A percentile compares a stretch with the other conserved stretches of the same genome.
Evolutionary conservation across 2,113 vertebrate species (phyloP).

Genomic region (Tretioscincus oriximinensis): DNA sequence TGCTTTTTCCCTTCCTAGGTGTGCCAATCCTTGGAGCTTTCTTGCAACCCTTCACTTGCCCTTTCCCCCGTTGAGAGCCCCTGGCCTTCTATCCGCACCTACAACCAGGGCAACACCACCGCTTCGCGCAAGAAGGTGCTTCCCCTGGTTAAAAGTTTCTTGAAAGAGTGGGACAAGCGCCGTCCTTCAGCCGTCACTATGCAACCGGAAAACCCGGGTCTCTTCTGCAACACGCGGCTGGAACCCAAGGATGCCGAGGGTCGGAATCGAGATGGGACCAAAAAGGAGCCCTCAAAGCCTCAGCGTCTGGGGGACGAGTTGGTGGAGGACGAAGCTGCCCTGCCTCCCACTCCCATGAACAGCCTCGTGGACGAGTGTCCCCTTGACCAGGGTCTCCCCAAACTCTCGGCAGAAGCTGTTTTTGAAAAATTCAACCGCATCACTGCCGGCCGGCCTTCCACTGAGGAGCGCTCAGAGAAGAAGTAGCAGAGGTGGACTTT

Average conservation of each 20-base stretch:
- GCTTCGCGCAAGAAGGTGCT: conserved; percentile 87
- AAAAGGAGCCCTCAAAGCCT: background rate
- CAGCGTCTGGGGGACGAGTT: conserved; percentile 27
- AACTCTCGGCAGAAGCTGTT: conserved; percentile 79
- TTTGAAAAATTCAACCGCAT: conserved; percentile 83
- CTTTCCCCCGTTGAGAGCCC: conserved; percentile 73
- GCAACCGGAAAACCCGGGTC: conserved; percentile 39
- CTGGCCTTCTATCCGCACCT: conserved; percentile 74
- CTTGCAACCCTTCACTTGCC: conserved; percentile 69
- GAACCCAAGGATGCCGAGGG: background rate
- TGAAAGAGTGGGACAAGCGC: conserved; percentile 60
- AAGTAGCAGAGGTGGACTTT: background rate
- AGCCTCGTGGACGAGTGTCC: conserved; percentile 95
- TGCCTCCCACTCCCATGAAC: conserved; percentile 92
- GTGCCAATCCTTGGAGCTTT: conserved; percentile 78
- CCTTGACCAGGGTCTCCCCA: conserved; percentile 82
- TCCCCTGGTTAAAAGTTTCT: conserved; percentile 82
- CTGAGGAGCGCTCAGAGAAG: conserved; percentile 22
- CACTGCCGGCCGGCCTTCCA: conserved; percentile 36
- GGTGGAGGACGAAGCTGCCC: conserved; percentile 72
- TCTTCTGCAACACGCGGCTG: background rate
- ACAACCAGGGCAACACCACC: conserved; percentile 81
- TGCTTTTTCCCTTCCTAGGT: conserved; percentile 66
- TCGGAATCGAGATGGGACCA: background rate
- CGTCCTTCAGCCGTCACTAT: background rate